Conservation (phyloP, 2,888 invertebrate genomes). For the Fragum whitleyi region DNA sequence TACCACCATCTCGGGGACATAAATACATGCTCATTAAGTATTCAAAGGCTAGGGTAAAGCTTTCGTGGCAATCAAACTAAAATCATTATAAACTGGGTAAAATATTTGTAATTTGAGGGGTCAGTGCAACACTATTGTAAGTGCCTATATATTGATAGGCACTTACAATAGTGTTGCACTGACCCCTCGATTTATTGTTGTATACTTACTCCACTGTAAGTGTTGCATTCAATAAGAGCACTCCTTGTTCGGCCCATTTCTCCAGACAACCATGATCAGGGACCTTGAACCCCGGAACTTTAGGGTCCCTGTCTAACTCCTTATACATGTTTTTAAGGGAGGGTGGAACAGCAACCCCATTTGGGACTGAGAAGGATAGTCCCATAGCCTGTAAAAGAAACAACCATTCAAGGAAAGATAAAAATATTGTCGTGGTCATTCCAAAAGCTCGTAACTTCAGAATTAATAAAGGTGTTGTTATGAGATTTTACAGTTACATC, state of each 20-base stretch:
- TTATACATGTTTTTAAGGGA: constrained; percentile 84
- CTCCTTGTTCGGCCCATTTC: constrained; percentile 81
- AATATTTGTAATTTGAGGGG: too few relatives aligned
- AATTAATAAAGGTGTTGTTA: too few relatives aligned
- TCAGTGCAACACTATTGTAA: too few relatives aligned
- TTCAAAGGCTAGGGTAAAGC: too few relatives aligned
- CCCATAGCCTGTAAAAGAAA: constrained; percentile 80
- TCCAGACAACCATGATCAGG: constrained; percentile 80
- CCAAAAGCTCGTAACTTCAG: too few relatives aligned
- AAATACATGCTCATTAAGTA: too few relatives aligned
- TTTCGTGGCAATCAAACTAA: too few relatives aligned
- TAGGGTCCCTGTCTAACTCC: constrained; percentile 87
- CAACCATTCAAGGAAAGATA: neutral
- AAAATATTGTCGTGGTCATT: neutral
- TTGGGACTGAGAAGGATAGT: constrained; percentile 81
- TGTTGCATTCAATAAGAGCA: constrained; percentile 81
- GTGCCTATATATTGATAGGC: too few relatives aligned
- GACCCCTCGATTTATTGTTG: too few relatives aligned
- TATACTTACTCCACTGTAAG: constrained; percentile 81
- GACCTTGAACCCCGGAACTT: constrained; percentile 83
- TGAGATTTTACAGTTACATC: neutral
- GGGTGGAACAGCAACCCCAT: constrained; percentile 73
- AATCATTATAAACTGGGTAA: too few relatives aligned
- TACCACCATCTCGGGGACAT: too few relatives aligned
- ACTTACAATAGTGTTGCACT: too few relatives aligned